Base-by-base conservation (phyloP, 92 coral and sea anemone species). In the Bergia sp. region DNA sequence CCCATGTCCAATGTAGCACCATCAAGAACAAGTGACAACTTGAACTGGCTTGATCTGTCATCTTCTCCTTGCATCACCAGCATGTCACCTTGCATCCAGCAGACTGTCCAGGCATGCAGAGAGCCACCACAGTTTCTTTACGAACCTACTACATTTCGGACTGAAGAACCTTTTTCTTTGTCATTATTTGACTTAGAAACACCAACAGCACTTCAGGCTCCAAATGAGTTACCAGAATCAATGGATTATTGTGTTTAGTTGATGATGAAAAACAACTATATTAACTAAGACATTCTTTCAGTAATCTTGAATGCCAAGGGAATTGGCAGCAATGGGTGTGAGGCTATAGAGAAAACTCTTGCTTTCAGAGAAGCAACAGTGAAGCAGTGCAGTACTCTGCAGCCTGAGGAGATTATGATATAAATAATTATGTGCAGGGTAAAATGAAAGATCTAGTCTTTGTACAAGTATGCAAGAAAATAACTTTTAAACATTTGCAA, bases 181-280 rank as follows among this genome's bases (percentile, higher is more conserved):
- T 94, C 98, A 21, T 81, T 95, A 50, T 93, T 95, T 92, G 98
- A 95, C 90, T 86, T 95, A 77, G 98, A 95, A 80, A 86, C 91
- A 37, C 87, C 94, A 4, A 90, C 91, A 18, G 69, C 92, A 15
- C 86, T 89, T 86, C 93, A 92, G 77, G 86, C 92, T 55, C 85
- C 95, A 15, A 91, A 86, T 85, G 98, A 95, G 80, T 91, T 93
- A 84, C 74, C 94, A 82, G 98, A 95, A 86, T 89, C 96, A 44
- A 95, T 95, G 98, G 98, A 95, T 92, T 95, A 93, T 87, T 95
- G 98, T 71, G 94, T 92, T 39, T 95, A 90, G 91, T n/a, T 23
- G 29, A 58, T 23, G 45, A 36, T 13, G 44, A 64, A 37, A 23
- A 41, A 4, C 40, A n/a, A 11, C 42, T 13, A 13, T 8, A 21